phyloP scores from a whole-genome alignment of 2,797 vertebrate species.

The Hydrophis major region DNA sequence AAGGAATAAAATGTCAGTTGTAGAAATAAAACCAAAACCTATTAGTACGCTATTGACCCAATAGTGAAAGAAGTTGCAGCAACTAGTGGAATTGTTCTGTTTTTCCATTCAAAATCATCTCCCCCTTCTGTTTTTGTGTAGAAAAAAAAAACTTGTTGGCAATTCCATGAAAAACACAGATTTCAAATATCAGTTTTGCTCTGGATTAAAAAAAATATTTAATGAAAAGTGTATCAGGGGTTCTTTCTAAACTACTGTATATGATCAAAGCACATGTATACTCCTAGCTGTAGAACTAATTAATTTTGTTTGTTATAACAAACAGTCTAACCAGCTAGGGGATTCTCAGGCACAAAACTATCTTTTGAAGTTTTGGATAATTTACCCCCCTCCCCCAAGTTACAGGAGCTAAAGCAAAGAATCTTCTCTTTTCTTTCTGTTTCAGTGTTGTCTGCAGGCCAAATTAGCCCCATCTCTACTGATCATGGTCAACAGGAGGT shows the following conservation, averaged over 20 bases:
- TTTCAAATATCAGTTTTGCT: neutral
- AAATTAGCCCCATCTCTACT: constrained; percentile 44
- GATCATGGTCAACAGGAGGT: constrained; percentile 85
- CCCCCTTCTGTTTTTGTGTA: neutral
- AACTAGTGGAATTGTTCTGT: neutral
- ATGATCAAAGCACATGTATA: neutral
- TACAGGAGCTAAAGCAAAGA: neutral
- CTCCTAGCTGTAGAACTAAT: neutral
- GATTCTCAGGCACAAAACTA: neutral
- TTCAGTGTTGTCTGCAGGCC: constrained; percentile 34
- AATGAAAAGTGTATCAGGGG: neutral
- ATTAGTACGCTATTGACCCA: neutral
- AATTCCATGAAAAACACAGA: neutral
- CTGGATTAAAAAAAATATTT: neutral
- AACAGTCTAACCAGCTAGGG: neutral
- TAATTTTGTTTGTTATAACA: neutral
- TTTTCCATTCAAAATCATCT: neutral
- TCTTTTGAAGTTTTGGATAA: neutral
- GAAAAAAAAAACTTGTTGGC: neutral
- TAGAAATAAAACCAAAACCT: neutral
- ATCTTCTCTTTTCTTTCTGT: neutral
- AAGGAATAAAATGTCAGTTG: neutral
- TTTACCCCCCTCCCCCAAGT: neutral
- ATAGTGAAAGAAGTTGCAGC: neutral
- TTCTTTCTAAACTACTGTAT: neutral